phyloP scores from a whole-genome alignment of 2,888 invertebrate genomes.

The Pollenia griseotomentosa region DNA sequence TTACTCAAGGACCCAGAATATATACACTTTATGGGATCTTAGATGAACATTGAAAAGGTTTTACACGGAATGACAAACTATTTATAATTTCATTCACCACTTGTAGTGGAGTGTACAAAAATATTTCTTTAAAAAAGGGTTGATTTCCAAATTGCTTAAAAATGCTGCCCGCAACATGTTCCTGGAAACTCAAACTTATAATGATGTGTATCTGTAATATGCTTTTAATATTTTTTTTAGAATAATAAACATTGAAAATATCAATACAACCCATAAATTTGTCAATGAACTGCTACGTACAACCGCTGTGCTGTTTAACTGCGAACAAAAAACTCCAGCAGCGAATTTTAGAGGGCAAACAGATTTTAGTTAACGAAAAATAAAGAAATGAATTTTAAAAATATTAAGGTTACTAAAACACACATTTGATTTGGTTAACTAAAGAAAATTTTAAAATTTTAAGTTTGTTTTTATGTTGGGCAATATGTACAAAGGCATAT shows the following conservation, averaged over 20 bases:
- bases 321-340: conserved; percentile 41
- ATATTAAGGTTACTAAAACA: conserved; percentile 33
- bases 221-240: not conserved
- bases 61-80: too few relatives aligned
- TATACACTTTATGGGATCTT: too few relatives aligned
- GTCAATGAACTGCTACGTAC: conserved; percentile 35
- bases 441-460: not conserved
- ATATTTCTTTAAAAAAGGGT: too few relatives aligned
- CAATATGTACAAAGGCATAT: too few relatives aligned
- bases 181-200: not conserved
- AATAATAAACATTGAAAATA: conserved; percentile 41
- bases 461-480: too few relatives aligned
- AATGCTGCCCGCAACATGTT: not conserved
- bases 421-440: not conserved
- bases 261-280: conserved; percentile 14
- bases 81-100: too few relatives aligned
- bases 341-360: conserved; percentile 38
- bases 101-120: too few relatives aligned
- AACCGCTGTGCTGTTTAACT: not conserved
- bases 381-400: conserved; percentile 27
- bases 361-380: not conserved
- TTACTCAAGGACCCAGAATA: too few relatives aligned
- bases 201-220: conserved; percentile 25
- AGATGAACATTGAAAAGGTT: too few relatives aligned
- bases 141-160: not conserved